phyloP scores from a whole-genome alignment of 1,140 invertebrate species.

The Halyomorpha halys region DNA sequence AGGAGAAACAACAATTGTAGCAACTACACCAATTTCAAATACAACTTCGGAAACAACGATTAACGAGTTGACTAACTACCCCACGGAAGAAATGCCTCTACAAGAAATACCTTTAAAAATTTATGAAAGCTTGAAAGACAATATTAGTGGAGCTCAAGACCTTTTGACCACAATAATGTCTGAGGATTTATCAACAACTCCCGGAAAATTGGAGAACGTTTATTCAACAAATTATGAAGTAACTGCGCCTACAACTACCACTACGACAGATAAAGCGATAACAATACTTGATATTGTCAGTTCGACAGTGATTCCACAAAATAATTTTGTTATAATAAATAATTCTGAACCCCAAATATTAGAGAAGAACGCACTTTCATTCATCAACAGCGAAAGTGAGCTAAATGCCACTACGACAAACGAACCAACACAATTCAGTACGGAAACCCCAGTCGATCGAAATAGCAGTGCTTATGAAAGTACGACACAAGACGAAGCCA shows the following conservation, averaged over 20 bases:
- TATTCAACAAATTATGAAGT: background rate
- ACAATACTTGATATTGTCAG: background rate
- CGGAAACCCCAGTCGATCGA: background rate
- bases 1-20: background rate
- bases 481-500: background rate
- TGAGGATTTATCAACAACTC: background rate
- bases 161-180: constrained; percentile 13
- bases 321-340: too few species aligned
- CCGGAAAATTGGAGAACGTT: constrained; percentile 6
- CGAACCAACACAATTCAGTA: background rate
- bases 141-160: background rate
- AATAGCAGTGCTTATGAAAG: background rate
- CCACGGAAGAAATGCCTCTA: background rate
- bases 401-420: background rate
- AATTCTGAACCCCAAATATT: background rate
- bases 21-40: background rate
- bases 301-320: background rate
- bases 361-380: background rate
- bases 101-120: constrained; percentile 14
- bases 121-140: constrained; percentile 11
- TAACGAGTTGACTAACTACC: background rate
- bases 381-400: background rate
- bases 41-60: background rate
- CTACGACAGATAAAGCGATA: background rate
- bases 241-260: background rate